Percentiles rank a stretch among this genome's conserved stretches.
These are phyloP conservation scores for Cheilinus undulatus DNA, from an alignment of 2,113 vertebrate species.

Conservation along the genomic window DNA sequence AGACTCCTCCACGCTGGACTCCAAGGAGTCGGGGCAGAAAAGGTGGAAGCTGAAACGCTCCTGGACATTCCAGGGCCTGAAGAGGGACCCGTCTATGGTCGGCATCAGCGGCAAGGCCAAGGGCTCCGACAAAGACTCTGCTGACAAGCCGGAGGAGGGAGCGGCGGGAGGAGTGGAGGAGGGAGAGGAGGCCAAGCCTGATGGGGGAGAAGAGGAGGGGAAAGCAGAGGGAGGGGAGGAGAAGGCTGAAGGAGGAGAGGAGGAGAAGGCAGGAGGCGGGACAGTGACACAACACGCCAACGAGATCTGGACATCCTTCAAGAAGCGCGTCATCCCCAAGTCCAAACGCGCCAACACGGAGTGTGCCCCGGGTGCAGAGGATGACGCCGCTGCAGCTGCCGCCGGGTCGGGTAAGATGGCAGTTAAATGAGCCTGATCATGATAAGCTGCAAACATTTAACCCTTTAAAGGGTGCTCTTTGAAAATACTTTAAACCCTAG, in stretches of 20 bases:
- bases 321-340: slow-evolving; percentile 85
- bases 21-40: slow-evolving; percentile 83
- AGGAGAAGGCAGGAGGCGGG: slow-evolving; percentile 70
- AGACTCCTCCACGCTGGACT: slow-evolving; percentile 82
- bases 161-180: slow-evolving; percentile 15
- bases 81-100: slow-evolving; percentile 83
- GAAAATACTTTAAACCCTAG: too few relatives aligned
- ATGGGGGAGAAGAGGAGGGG: slow-evolving; percentile 62
- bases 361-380: slow-evolving; percentile 70
- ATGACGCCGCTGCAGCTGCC: slow-evolving; percentile 58
- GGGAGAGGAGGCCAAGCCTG: slow-evolving; percentile 63
- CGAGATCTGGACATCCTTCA: slow-evolving; percentile 87
- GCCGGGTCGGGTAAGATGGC: slow-evolving; percentile 62
- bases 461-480: too few relatives aligned
- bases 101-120: slow-evolving; percentile 82
- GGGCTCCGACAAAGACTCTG: slow-evolving; percentile 73
- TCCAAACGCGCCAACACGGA: slow-evolving; percentile 82
- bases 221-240: slow-evolving; percentile 72
- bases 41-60: slow-evolving; percentile 86
- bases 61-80: slow-evolving; percentile 87
- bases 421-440: too few relatives aligned
- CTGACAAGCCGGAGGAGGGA: slow-evolving; percentile 64
- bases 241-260: slow-evolving; percentile 50
- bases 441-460: too few relatives aligned
- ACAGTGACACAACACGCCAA: slow-evolving; percentile 84